phyloP scores from a whole-genome alignment of 2,797 vertebrate genomes.

The Myiotriccus ornatus region DNA sequence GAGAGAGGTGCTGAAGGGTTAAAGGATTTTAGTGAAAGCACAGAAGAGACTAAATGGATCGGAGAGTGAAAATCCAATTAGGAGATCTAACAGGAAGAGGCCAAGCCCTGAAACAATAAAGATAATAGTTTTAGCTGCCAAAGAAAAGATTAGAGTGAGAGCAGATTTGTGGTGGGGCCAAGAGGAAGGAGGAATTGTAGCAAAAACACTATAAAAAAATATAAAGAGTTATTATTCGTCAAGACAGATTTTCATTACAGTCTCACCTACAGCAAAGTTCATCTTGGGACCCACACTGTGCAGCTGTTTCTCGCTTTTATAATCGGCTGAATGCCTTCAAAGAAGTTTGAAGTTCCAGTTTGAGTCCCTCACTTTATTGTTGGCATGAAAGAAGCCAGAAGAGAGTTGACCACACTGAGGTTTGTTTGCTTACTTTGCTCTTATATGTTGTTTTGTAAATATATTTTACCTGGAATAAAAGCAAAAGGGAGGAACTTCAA shows the following conservation, averaged over 20 bases:
- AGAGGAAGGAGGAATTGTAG: neutral
- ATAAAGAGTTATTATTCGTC: neutral
- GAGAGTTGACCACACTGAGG: neutral
- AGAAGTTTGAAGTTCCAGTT: neutral
- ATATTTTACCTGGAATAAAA: neutral
- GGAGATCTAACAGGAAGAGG: slow-evolving; percentile 37
- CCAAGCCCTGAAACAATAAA: slow-evolving; percentile 44
- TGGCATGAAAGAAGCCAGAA: neutral
- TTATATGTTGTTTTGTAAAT: neutral
- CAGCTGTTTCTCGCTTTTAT: neutral
- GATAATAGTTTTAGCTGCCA: slow-evolving; percentile 35
- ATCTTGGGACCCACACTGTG: neutral
- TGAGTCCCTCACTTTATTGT: neutral
- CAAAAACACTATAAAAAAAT: neutral
- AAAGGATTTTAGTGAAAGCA: neutral
- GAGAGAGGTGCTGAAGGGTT: neutral
- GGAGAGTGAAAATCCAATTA: slow-evolving; percentile 56
- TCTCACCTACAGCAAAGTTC: neutral
- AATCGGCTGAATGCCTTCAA: neutral
- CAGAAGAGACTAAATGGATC: slow-evolving; percentile 41
- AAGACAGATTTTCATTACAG: neutral
- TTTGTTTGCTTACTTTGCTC: neutral
- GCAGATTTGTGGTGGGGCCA: neutral
- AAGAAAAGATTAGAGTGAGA: slow-evolving; percentile 39
- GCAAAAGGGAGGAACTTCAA: neutral